Base-by-base conservation (phyloP, 2,888 invertebrate genomes). In the Synanthedon andrenaeformis region DNA sequence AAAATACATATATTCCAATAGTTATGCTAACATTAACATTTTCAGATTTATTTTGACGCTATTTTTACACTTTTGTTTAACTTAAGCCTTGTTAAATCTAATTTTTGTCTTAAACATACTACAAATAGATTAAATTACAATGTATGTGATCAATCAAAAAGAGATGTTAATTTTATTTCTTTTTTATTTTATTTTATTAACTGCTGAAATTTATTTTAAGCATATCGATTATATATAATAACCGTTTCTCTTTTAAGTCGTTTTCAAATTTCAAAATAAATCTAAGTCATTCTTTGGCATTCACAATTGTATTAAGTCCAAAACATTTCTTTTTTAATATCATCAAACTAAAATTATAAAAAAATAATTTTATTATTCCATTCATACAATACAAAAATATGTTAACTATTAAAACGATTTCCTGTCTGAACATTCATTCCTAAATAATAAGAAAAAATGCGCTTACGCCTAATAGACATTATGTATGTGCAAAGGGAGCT, bases 1-100 rank as follows among this genome's bases (percentile, higher is more conserved):
- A 88, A 88, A 88, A 88, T 88, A 88, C 88, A 82, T 82, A 74
- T 76, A 83, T 76, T 82, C 72, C 79, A 70, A 74, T 77, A 75
- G 66, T 68, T 74, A 82, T 67, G 59, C 80, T 84, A 86, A 73
- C 74, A 76, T 83, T 80, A 82, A 82, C 79, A 82, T 72, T 74
- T 41, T 74, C 68, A 75, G 75, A 70, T 70, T 72, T 64, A 57
- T 72, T 75, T 76, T 76, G 75, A 73, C 75, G 76, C 73, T 78
- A 81, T 77, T 70, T 45, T 79, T 76, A 82, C 76, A 77, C 58
- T 72, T 67, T 57, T 35, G 35, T 35, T 45, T 45, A 45, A 45
- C 64, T 68, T 67, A 65, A 65, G 62, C 59, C 66, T 69, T 65
- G 61, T 67, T 59, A 64, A 61, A 54, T 60, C 62, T 67, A 65